Evolutionary conservation across 1,140 invertebrate genomes (phyloP), one percentile per base, ranked within the genome.

Genomic region (Heliothis virescens): DNA sequence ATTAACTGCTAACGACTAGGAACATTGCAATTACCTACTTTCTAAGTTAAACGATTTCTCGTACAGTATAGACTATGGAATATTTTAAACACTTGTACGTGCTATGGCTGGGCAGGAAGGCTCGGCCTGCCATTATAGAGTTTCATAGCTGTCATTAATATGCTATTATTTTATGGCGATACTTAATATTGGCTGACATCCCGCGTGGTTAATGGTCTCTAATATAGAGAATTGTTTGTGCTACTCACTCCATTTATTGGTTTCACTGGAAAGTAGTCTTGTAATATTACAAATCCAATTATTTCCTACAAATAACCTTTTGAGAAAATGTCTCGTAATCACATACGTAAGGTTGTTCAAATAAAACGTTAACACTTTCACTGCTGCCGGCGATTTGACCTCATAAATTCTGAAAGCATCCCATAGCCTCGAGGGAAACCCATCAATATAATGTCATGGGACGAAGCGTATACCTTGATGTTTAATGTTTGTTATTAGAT

Each of bases 21-120:
- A 65, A 77, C 60, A 65, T 47, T 65, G 60, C 60, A 77, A 77
- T 77, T 77, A 77, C 50, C 15, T 34, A 77, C 74, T 77, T 77
- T 77, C 74, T 77, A 77, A 65, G n/a, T 34, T 26, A 63, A 77
- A 65, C 48, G 59, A 21, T 75, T 75, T 75, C 60, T 65, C 74
- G 48, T 60, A 69, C 26, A 34, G 2, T 47, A 65, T 57, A 71
- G 53, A 47, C 71, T 59, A 73, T 73, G 10, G 53, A 18, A 73
- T 57, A 73, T 57, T 65, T 65, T 75, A 55, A 63, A 41, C 18
- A 15, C 60, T 77, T 50, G 12, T 65, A 53, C 72, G 34, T 60
- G 18, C 9, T 21, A 47, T 55, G 15, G 26, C 47, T 62, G 7
- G 18, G 62, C 34, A 18, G 18, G 52, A 18, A 34, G 18, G 26